Evolutionary conservation across 2,888 invertebrate genomes (phyloP).

Genomic region (Balanococcus diminutus): DNA sequence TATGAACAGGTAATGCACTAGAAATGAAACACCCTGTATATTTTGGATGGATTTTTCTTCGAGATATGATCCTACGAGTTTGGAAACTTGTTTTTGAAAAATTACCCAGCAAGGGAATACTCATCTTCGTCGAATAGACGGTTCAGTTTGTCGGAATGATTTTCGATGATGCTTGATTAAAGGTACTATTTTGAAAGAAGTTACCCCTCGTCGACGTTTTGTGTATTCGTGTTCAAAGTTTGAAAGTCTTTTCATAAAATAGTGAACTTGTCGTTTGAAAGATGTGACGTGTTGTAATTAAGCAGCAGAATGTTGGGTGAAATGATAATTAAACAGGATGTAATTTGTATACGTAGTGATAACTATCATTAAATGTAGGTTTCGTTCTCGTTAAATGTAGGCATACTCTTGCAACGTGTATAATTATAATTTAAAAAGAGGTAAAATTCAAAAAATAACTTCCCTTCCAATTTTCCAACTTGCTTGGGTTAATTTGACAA

Average conservation of each 20-base stretch:
- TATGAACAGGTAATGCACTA: too few species aligned
- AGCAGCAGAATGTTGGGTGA: background rate
- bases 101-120: background rate
- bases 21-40: too few species aligned
- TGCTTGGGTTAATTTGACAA: background rate
- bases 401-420: too few species aligned
- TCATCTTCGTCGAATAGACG: background rate
- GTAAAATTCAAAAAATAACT: background rate
- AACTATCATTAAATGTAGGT: background rate
- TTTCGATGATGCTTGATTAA: background rate
- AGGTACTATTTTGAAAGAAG: background rate
- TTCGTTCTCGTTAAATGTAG: background rate
- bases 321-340: background rate
- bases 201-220: background rate
- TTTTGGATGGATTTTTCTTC: background rate
- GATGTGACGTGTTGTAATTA: background rate
- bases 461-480: background rate
- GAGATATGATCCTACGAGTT: background rate
- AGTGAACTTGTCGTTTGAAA: background rate
- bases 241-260: background rate
- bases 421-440: background rate
- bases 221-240: background rate
- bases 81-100: background rate
- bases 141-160: slow-evolving; percentile 19
- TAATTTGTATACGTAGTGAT: background rate